Conservation (phyloP, 2,113 vertebrate species). For the Urocynchramus pylzowi region DNA sequence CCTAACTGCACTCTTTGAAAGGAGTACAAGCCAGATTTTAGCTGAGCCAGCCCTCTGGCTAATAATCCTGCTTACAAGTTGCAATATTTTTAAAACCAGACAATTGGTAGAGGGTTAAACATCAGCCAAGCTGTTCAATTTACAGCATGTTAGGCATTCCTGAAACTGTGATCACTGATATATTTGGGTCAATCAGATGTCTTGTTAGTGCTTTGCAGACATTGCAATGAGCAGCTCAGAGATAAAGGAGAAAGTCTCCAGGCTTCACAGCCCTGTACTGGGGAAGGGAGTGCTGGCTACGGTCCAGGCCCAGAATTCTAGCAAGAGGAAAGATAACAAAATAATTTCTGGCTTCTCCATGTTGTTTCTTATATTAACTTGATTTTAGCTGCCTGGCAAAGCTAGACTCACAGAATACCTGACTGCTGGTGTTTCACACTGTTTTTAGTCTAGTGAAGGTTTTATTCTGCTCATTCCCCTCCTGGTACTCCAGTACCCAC, state of each 20-base stretch:
- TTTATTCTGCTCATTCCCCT: not conserved
- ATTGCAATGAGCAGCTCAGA: not conserved
- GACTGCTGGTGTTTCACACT: not conserved
- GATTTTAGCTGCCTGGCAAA: not conserved
- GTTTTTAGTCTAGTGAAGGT: not conserved
- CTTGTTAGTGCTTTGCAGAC: not conserved
- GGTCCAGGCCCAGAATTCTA: not conserved
- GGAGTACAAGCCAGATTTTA: not conserved
- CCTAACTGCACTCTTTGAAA: not conserved
- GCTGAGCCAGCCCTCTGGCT: not conserved
- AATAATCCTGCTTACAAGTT: not conserved
- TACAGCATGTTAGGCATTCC: constrained; percentile 2
- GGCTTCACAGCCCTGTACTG: not conserved
- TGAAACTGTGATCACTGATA: constrained; percentile 13
- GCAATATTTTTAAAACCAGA: not conserved
- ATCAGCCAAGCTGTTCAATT: not conserved
- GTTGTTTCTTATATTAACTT: not conserved
- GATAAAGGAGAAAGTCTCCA: not conserved
- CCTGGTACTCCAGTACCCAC: not conserved
- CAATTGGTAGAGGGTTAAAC: not conserved
- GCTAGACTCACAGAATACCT: not conserved
- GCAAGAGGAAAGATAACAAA: not conserved
- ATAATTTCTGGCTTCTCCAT: not conserved
- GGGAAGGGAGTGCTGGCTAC: not conserved
- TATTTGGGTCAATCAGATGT: constrained; percentile 27